A percentile compares a stretch with the other conserved stretches of the same genome.
Evolutionary conservation across 2,797 vertebrate species (phyloP).

Genomic region (Limnodromus scolopaceus): DNA sequence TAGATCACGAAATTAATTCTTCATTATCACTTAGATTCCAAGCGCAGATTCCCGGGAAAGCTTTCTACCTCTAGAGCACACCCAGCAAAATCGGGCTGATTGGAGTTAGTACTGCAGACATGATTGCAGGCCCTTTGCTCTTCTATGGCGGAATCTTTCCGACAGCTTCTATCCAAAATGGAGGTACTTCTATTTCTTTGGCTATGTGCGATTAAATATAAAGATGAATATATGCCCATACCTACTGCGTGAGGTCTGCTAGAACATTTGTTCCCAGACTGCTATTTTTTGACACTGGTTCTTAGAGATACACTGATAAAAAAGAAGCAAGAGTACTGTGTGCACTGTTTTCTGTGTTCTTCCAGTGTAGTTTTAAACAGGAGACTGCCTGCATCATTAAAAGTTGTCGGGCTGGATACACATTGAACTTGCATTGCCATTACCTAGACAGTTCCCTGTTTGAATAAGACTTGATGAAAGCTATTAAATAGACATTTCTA

Average conservation of each 20-base stretch:
- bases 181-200: background rate
- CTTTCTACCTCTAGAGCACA: background rate
- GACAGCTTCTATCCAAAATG: background rate
- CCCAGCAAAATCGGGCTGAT: background rate
- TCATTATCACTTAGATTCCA: background rate
- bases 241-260: background rate
- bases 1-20: background rate
- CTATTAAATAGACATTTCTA: background rate
- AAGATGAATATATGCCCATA: background rate
- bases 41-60: background rate
- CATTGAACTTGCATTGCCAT: rapidly evolving
- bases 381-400: background rate
- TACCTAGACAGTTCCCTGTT: background rate
- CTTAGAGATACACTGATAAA: background rate
- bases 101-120: background rate
- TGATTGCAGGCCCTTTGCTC: background rate
- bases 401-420: background rate
- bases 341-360: background rate
- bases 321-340: background rate
- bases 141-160: background rate
- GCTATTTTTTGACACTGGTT: background rate
- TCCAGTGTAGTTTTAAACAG: background rate
- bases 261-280: background rate
- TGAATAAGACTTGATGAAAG: background rate
- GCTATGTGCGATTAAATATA: background rate